phyloP scores from a whole-genome alignment of 1,140 invertebrate species.

The Dolichoris vasculosae region DNA sequence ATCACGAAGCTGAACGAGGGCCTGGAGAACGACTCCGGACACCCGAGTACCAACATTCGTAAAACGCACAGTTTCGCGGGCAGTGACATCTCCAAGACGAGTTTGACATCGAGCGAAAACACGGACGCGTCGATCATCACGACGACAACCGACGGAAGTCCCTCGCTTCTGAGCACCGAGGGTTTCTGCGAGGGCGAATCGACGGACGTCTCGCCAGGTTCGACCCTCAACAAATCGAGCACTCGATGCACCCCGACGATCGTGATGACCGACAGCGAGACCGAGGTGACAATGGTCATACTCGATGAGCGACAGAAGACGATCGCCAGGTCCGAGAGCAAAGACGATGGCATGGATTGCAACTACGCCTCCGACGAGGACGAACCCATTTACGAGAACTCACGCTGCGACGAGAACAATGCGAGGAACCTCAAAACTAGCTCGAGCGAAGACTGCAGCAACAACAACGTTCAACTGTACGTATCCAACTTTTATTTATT shows the following conservation, averaged over 20 bases:
- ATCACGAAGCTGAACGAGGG: constrained; percentile 63
- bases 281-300: constrained; percentile 55
- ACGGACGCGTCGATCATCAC: constrained; percentile 69
- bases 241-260: constrained; percentile 59
- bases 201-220: constrained; percentile 67
- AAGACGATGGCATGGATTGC: constrained; percentile 71
- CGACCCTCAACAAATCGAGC: constrained; percentile 67
- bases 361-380: constrained; percentile 69
- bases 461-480: constrained; percentile 50
- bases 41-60: constrained; percentile 56
- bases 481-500: neutral
- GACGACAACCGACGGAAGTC: constrained; percentile 69
- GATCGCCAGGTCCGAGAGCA: constrained; percentile 66
- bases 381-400: constrained; percentile 70
- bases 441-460: constrained; percentile 25
- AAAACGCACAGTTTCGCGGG: constrained; percentile 72
- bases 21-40: neutral
- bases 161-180: constrained; percentile 70
- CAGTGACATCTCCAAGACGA: constrained; percentile 71
- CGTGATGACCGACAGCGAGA: constrained; percentile 61
- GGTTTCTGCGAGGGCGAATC: constrained; percentile 72
- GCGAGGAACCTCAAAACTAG: constrained; percentile 56
- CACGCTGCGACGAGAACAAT: constrained; percentile 62
- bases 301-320: constrained; percentile 38
- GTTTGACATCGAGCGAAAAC: constrained; percentile 70